phyloP scores from a whole-genome alignment of 2,113 vertebrate species.

The Orcinus orca region DNA sequence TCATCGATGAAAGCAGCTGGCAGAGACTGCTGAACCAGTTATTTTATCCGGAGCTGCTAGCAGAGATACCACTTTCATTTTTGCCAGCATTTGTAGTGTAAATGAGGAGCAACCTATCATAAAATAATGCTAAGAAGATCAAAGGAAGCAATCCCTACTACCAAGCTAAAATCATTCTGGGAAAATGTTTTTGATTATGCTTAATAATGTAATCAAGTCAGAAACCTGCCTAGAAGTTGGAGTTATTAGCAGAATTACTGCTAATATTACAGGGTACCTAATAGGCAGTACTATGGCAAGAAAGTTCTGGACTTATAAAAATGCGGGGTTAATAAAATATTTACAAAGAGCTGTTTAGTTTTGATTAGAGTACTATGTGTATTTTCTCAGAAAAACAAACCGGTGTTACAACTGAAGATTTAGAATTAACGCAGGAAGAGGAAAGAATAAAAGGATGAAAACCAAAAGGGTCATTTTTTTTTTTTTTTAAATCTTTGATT shows the following conservation, averaged over 20 bases:
- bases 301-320: constrained; percentile 74
- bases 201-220: constrained; percentile 89
- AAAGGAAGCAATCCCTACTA: constrained; percentile 85
- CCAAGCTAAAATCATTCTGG: constrained; percentile 85
- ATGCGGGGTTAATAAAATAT: constrained; percentile 78
- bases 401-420: constrained; percentile 55
- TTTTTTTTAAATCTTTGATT: constrained; percentile 81
- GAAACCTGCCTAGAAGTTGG: constrained; percentile 82
- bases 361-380: constrained; percentile 77
- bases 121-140: constrained; percentile 85
- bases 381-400: constrained; percentile 72
- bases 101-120: constrained; percentile 86
- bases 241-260: constrained; percentile 76
- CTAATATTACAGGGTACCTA: constrained; percentile 75
- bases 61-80: constrained; percentile 82
- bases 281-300: constrained; percentile 57
- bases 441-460: constrained; percentile 66
- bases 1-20: constrained; percentile 73
- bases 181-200: constrained; percentile 88
- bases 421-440: constrained; percentile 57
- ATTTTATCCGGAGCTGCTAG: constrained; percentile 80
- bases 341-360: constrained; percentile 74
- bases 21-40: constrained; percentile 71
- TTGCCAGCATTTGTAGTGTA: constrained; percentile 86
- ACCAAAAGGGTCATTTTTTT: constrained; percentile 78